Conservation (phyloP, 2,797 vertebrate genomes). For the Thripadectes ignobilis region DNA sequence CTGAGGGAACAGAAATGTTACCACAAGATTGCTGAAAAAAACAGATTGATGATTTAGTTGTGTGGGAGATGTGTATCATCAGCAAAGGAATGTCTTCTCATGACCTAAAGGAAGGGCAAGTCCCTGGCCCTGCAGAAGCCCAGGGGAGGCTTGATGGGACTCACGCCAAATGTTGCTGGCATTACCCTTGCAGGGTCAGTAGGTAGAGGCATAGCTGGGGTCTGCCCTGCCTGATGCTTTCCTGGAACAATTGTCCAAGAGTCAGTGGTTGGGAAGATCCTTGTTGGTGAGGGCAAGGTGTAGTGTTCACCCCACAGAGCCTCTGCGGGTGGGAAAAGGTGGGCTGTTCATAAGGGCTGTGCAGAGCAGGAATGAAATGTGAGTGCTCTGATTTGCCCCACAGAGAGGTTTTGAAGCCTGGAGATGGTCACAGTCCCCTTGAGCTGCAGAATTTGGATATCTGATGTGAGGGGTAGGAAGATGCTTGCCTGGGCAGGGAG, state of each 20-base stretch:
- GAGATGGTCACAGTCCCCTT: neutral
- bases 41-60: neutral
- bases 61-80: neutral
- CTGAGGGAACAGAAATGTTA: neutral
- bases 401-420: neutral
- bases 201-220: rapidly evolving
- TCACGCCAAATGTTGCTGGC: rapidly evolving
- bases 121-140: neutral
- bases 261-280: neutral
- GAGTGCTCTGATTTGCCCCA: neutral
- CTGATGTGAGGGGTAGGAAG: neutral
- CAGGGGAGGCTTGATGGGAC: neutral
- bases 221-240: neutral
- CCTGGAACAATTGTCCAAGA: neutral
- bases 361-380: rapidly evolving
- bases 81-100: neutral
- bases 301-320: neutral
- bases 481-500: neutral
- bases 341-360: rapidly evolving
- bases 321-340: neutral
- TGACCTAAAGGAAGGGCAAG: neutral
- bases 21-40: neutral
- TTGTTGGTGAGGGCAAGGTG: neutral
- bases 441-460: neutral
- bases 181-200: neutral